phyloP scores from a whole-genome alignment of 35 echinoderm and acorn worm genomes.

The Apostichopus californicus region DNA sequence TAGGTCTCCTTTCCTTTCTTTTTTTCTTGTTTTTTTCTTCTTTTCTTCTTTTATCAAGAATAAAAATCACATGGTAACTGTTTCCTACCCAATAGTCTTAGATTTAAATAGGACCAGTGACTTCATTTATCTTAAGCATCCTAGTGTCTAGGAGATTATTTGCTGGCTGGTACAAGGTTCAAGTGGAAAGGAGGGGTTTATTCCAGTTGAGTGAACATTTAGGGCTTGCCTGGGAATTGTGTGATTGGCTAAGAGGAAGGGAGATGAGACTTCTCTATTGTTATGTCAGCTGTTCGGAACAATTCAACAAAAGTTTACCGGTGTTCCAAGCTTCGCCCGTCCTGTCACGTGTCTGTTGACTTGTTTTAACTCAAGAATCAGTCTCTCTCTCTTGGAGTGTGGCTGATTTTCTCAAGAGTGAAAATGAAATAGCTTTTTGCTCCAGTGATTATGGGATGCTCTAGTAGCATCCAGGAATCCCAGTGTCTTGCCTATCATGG shows the following conservation, averaged over 20 bases:
- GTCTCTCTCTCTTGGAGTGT: no score
- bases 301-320: no score
- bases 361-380: no score
- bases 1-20: background rate
- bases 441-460: no score
- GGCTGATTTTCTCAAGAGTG: no score
- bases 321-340: no score
- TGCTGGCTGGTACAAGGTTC: slow-evolving; percentile 12
- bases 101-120: background rate
- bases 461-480: no score
- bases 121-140: background rate
- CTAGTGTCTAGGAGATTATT: background rate
- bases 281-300: no score
- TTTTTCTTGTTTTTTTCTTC: background rate
- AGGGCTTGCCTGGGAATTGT: slow-evolving; percentile 14
- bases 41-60: background rate
- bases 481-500: no score
- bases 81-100: background rate
- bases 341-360: no score
- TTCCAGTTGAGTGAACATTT: slow-evolving; percentile 16
- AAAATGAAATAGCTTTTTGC: no score
- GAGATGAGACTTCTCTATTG: no score
- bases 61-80: background rate
- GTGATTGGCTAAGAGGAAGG: background rate
- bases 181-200: slow-evolving; percentile 32